phyloP scores from a whole-genome alignment of 2,113 vertebrate genomes.

The Oryzias melastigma region DNA sequence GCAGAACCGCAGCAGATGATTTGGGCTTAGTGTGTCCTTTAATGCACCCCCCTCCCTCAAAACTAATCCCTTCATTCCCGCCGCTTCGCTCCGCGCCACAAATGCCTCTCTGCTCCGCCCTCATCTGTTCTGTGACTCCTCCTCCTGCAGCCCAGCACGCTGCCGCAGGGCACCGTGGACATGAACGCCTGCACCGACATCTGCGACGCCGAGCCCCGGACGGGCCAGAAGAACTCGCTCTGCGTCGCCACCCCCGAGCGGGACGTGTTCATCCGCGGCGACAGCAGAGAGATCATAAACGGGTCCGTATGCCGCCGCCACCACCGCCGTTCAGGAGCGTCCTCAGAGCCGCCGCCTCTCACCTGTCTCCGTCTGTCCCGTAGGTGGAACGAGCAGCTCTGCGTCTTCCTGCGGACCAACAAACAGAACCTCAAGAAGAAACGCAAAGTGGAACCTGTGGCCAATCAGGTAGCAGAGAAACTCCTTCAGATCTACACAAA shows the following conservation, averaged over 20 bases:
- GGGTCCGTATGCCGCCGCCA: slow-evolving; percentile 51
- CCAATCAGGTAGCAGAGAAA: slow-evolving; percentile 48
- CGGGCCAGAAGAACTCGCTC: slow-evolving; percentile 71
- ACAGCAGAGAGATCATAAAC: slow-evolving; percentile 71
- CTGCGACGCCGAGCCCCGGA: slow-evolving; percentile 61
- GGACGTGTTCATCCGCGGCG: slow-evolving; percentile 70
- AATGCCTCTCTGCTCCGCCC: slow-evolving; percentile 5
- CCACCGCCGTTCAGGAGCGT: not conserved
- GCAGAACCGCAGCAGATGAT: slow-evolving; percentile 56
- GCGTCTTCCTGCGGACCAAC: slow-evolving; percentile 44
- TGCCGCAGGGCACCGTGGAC: slow-evolving; percentile 74
- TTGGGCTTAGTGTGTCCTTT: slow-evolving; percentile 51
- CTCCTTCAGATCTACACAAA: no score
- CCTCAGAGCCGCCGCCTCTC: not conserved
- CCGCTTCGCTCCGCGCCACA: slow-evolving; percentile 8
- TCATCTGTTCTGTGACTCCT: slow-evolving; percentile 4
- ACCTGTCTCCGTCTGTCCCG: not conserved
- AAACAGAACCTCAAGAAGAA: slow-evolving; percentile 70
- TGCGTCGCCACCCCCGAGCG: slow-evolving; percentile 59
- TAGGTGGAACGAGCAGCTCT: slow-evolving; percentile 74
- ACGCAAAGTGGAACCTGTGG: slow-evolving; percentile 59
- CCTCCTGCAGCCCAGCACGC: slow-evolving; percentile 62
- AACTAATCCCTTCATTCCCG: slow-evolving; percentile 24
- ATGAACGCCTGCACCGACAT: slow-evolving; percentile 66
- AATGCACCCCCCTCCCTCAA: slow-evolving; percentile 43